Evolutionary conservation across 1,140 invertebrate genomes (phyloP).

Genomic region (Proctacanthus coquilletti): DNA sequence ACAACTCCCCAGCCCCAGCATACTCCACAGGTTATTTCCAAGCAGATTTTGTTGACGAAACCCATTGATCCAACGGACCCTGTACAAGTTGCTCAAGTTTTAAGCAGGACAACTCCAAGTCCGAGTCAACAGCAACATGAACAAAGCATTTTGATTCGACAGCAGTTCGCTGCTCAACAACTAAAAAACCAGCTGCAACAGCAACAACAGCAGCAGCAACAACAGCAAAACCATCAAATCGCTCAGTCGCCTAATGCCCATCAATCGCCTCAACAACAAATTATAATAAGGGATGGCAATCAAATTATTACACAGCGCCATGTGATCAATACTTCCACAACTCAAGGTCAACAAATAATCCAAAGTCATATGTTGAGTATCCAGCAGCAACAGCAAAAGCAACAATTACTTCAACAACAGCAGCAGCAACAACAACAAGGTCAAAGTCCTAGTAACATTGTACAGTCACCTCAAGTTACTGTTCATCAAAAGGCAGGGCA

Average conservation of each 20-base stretch:
- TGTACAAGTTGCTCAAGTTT: conserved; percentile 23
- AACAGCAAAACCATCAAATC: conserved; percentile 9
- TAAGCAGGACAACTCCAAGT: conserved; percentile 20
- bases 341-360: conserved; percentile 27
- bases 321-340: conserved; percentile 26
- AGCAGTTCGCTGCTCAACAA: conserved; percentile 15
- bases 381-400: conserved; percentile 19
- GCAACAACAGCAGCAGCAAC: conserved; percentile 9
- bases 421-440: conserved; percentile 12
- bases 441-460: no score
- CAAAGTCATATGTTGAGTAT: conserved; percentile 26
- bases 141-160: background rate
- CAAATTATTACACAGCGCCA: conserved; percentile 25
- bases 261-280: conserved; percentile 14
- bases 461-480: background rate
- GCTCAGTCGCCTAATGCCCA: conserved; percentile 11
- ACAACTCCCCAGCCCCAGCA: conserved; percentile 13
- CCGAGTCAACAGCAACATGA: conserved; percentile 23
- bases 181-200: conserved; percentile 17
- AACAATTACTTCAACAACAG: conserved; percentile 19
- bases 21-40: background rate
- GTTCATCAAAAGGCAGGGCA: background rate
- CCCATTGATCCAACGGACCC: conserved; percentile 26
- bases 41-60: conserved; percentile 8
- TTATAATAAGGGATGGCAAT: no score